Evolutionary conservation across 2,797 vertebrate genomes (phyloP).

Genomic region (Gallinago solitaria): DNA sequence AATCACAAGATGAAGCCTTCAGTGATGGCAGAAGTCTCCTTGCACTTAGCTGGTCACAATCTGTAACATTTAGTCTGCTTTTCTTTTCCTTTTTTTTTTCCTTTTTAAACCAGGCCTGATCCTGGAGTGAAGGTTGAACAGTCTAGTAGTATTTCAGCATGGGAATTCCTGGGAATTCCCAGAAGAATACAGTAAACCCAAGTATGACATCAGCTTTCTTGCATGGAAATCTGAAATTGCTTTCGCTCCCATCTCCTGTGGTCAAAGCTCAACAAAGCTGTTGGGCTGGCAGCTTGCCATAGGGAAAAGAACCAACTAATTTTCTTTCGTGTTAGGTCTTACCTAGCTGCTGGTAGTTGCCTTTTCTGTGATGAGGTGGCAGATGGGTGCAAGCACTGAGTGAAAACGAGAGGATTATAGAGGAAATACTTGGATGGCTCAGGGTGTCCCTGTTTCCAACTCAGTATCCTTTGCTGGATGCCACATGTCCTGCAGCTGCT

Average conservation of each 20-base stretch:
- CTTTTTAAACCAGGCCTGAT: neutral
- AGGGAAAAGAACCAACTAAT: neutral
- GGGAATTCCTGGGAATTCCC: neutral
- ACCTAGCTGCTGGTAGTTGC: neutral
- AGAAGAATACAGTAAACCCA: neutral
- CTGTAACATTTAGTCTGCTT: neutral
- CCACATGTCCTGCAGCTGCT: neutral
- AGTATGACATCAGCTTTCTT: neutral
- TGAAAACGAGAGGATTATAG: neutral
- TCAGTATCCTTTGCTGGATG: neutral
- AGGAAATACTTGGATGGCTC: neutral
- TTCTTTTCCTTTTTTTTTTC: neutral
- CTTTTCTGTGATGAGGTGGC: neutral
- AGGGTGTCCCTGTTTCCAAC: neutral
- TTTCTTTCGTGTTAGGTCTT: neutral
- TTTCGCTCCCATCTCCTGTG: neutral
- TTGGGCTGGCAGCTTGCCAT: neutral
- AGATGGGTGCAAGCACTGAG: neutral
- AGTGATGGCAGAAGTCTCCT: neutral
- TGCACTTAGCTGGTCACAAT: neutral
- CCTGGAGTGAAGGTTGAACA: neutral
- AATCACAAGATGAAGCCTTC: rapidly evolving
- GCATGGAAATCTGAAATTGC: neutral
- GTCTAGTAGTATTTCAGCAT: neutral
- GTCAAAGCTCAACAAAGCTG: neutral